These are phyloP conservation scores for Uria aalge DNA, from an alignment of 2,113 vertebrate species.

Conservation along the genomic window DNA sequence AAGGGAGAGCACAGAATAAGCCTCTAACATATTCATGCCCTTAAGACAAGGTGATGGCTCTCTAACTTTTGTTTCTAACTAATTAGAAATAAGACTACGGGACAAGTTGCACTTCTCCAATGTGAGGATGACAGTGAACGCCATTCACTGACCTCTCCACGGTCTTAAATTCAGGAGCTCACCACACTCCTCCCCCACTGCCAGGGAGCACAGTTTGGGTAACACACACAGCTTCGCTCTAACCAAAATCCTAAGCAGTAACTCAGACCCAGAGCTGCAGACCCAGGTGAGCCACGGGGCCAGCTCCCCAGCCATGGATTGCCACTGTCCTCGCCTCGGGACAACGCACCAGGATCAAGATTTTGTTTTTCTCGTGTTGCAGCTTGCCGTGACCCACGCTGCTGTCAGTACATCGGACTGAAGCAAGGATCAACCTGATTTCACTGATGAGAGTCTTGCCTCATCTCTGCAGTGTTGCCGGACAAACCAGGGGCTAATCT, in stretches of 20 bases:
- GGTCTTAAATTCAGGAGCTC: neutral
- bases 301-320: neutral
- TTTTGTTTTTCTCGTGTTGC: neutral
- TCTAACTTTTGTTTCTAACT: neutral
- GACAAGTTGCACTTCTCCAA: no score
- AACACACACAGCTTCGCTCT: no score
- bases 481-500: neutral
- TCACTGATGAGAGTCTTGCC: neutral
- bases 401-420: accelerated
- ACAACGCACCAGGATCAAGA: neutral
- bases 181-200: no score
- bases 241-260: neutral
- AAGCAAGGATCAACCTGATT: neutral
- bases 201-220: neutral
- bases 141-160: accelerated
- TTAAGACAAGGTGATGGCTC: neutral
- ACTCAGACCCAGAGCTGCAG: neutral
- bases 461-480: neutral
- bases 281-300: neutral
- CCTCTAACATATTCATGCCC: neutral
- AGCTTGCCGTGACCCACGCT: accelerated
- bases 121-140: accelerated
- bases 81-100: accelerated
- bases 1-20: neutral
- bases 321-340: neutral